Percentiles rank a stretch among this genome's conserved stretches.
These are phyloP conservation scores for Poeciliopsis gracilis DNA, from an alignment of 2,797 vertebrate genomes.

Conservation along the genomic window DNA sequence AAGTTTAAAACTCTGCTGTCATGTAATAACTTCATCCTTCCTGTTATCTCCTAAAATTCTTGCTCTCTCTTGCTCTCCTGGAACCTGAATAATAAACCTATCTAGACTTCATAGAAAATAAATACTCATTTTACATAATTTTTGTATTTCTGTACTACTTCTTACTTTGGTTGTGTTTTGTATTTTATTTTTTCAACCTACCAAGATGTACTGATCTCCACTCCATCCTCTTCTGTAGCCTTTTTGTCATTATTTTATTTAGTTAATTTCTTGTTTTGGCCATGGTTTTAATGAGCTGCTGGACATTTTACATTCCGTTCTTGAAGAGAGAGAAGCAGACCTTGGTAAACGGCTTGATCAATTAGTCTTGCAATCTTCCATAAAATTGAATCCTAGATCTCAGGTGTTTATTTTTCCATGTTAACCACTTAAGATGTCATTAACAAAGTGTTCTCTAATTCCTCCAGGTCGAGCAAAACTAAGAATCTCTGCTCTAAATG, in stretches of 20 bases:
- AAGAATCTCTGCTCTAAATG: constrained; percentile 99
- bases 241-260: background rate
- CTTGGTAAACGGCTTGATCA: background rate
- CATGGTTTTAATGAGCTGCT: background rate
- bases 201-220: background rate
- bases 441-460: constrained; percentile 30
- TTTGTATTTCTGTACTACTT: background rate
- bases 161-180: background rate
- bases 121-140: background rate
- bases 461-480: constrained; percentile 95
- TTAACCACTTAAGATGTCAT: background rate
- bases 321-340: background rate
- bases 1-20: background rate
- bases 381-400: background rate
- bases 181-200: background rate
- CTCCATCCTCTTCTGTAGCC: background rate
- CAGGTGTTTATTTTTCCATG: background rate
- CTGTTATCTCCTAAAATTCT: background rate
- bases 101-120: background rate
- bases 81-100: background rate
- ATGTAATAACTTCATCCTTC: background rate
- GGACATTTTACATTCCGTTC: background rate
- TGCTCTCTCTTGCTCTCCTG: background rate
- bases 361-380: background rate
- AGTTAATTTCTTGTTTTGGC: background rate